Base-by-base conservation (phyloP, 1,140 invertebrate genomes). In the Euborellia annulipes region DNA sequence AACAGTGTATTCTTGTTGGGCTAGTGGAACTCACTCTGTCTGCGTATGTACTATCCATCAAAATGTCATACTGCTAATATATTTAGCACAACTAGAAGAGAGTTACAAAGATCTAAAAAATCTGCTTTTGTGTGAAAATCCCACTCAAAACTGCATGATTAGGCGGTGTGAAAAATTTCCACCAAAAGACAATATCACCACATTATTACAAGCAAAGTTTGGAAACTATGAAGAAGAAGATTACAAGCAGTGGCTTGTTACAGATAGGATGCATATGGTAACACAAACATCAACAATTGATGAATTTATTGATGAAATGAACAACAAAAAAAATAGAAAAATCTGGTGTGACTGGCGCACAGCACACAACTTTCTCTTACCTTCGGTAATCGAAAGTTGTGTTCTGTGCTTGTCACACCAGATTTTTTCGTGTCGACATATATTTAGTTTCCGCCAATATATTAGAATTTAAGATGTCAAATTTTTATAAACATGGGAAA, bases 81-180 rank as follows among this genome's bases (percentile, higher is more conserved):
- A 39, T 39, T 14, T 42, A 27, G 36, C 20, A 44, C 41, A 37
- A 37, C 13, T 48, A 39, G 47, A 45, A 48, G 42, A 48, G 41
- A 44, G 18, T 27, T 48, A 48, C 27, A 20, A 48, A 27, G 47
- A 48, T 32, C 42, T 44, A 27, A 45, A 23, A 36, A 34, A 44
- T 37, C 32, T 44, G 41, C 17, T 48, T 23, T 23, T 48, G 18
- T 48, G 47, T 45, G 36, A 38, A 23, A 44, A 37, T 22, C 16
- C 21, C 21, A 43, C 17, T 43, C 21, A 9, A 11, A 11, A 43
- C 14, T 45, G 30, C 30, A 45, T 48, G 47, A 22, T 44, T 22
- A 48, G 47, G 43, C 47, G 37, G 18, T 48, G 32, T 48, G 32
- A 43, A 16, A 44, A 44, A 22, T 48, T 30, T 37, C 47, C 36